phyloP scores from a whole-genome alignment of 2,888 invertebrate species.

The Himalopsyche anomala region DNA sequence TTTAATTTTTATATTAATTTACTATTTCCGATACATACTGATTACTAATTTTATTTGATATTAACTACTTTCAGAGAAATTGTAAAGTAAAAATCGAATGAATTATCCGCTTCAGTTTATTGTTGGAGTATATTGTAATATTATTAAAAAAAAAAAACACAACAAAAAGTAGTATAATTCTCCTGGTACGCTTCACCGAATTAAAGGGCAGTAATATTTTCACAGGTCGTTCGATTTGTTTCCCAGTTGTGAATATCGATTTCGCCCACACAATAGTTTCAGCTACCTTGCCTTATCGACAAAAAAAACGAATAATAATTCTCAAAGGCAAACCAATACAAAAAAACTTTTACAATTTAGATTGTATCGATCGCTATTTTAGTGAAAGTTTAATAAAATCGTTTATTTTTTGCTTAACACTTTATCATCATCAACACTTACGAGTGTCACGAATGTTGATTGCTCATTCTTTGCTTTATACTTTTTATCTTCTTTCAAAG shows the following conservation, averaged over 20 bases:
- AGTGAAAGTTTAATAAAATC: not conserved
- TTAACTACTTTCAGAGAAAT: too few relatives aligned
- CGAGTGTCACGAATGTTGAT: not conserved
- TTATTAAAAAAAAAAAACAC: too few relatives aligned
- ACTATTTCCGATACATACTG: too few relatives aligned
- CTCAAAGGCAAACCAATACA: not conserved
- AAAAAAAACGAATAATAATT: not conserved
- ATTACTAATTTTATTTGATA: too few relatives aligned
- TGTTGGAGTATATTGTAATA: too few relatives aligned
- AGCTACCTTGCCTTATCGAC: not conserved
- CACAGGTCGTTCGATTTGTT: not conserved
- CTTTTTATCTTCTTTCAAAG: not conserved
- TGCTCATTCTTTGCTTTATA: not conserved
- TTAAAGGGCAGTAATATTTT: not conserved
- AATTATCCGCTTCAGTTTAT: too few relatives aligned
- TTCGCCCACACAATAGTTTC: not conserved
- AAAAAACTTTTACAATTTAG: not conserved
- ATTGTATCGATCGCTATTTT: not conserved
- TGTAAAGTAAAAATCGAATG: too few relatives aligned
- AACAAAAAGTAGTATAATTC: too few relatives aligned
- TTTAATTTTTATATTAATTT: too few relatives aligned
- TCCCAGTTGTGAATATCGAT: slow-evolving; percentile 1
- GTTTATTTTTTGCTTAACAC: not conserved
- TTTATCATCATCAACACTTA: not conserved
- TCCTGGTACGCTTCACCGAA: not conserved